A percentile compares a stretch with the other conserved stretches of the same genome.
Conservation (phyloP, 2,888 invertebrate species). For the Nomada lathburiana region DNA sequence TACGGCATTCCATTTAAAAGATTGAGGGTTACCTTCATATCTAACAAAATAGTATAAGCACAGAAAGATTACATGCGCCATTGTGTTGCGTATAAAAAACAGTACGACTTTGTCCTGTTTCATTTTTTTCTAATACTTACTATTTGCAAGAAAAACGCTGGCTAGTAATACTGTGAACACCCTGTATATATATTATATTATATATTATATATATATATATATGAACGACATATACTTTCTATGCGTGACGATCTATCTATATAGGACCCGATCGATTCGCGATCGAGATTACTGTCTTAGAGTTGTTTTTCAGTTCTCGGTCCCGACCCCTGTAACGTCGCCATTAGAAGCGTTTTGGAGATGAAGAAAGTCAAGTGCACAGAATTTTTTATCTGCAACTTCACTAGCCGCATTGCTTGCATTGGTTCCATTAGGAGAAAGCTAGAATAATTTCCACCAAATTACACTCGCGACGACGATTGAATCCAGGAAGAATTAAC, state of each 20-base stretch:
- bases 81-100: too few species aligned
- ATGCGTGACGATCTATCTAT: slow-evolving; percentile 31
- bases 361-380: not conserved
- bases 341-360: not conserved
- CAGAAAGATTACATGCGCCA: too few species aligned
- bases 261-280: slow-evolving; percentile 18
- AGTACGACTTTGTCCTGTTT: too few species aligned
- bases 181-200: slow-evolving; percentile 43
- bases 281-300: slow-evolving; percentile 36
- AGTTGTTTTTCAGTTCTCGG: slow-evolving; percentile 32
- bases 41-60: too few species aligned
- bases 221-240: slow-evolving; percentile 42
- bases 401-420: too few species aligned
- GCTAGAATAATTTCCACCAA: too few species aligned
- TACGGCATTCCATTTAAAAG: too few species aligned
- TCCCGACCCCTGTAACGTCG: slow-evolving; percentile 23
- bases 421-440: not conserved
- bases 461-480: too few species aligned
- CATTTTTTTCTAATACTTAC: too few species aligned
- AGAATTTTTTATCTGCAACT: not conserved
- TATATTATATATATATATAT: slow-evolving; percentile 52
- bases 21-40: too few species aligned
- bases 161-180: too few species aligned
- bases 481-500: not conserved
- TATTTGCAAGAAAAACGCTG: too few species aligned